Conservation (phyloP, 2,797 vertebrate genomes). For the Crocodylus rhombifer region DNA sequence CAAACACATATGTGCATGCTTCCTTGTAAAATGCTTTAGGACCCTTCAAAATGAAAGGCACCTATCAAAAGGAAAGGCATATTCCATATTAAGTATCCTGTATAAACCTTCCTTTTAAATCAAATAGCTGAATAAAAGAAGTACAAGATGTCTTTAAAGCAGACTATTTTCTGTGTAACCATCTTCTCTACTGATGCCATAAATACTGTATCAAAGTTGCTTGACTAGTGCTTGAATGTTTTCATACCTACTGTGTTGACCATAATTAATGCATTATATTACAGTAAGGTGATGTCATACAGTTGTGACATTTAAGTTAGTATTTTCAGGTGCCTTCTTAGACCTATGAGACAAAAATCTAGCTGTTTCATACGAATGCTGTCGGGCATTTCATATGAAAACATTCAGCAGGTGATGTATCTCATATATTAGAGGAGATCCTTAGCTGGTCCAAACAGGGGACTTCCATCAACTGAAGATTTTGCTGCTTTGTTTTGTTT, state of each 20-base stretch:
- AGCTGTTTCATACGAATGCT: neutral
- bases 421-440: neutral
- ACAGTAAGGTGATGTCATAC: neutral
- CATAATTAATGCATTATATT: neutral
- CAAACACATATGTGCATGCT: rapidly evolving
- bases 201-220: too few species aligned
- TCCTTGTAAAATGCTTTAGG: neutral
- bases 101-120: neutral
- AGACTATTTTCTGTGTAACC: too few species aligned
- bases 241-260: neutral
- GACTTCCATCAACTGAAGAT: neutral
- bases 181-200: too few species aligned
- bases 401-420: neutral
- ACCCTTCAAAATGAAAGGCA: neutral
- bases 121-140: neutral
- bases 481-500: neutral
- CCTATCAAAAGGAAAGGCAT: neutral
- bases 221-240: neutral
- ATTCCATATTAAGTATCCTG: neutral
- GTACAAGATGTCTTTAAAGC: neutral
- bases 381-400: neutral
- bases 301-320: neutral
- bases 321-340: neutral
- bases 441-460: neutral
- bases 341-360: neutral